Base-by-base conservation (phyloP, 2,888 invertebrate genomes). In the Gymnosoma rotundatum region DNA sequence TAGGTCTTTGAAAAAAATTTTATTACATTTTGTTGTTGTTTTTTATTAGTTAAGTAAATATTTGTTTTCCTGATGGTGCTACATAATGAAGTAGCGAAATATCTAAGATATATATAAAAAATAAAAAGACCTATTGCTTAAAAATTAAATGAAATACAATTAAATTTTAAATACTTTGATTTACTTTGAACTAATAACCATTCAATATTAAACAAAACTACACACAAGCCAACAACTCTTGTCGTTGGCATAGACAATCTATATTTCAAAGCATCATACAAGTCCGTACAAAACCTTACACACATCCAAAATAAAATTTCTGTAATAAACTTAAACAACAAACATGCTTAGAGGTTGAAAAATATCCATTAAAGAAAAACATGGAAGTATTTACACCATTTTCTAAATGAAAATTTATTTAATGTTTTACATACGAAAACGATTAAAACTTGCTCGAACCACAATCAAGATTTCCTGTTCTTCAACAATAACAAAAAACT, bases 351-450 rank as follows among this genome's bases (percentile, higher is more conserved):
- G 48, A 20, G 58, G 58, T 58, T 21, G 58, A 9, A 25, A 67
- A 74, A 64, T 79, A 70, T 66, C 70, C 78, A 70, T 79, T 83
- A 75, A 56, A 54, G 69, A 64, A 58, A 69, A 52, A 79, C 21
- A 56, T n/a, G 32, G 32, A 21, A 64, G 20, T 58, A 45, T 67
- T 52, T 25, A 72, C 75, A 48, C 54, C 45, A 73, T 73, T 73
- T 32, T 54, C 54, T 54, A 86, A 86, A 86, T 87, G 86, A 72
- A 84, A 87, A 87, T 87, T 88, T 87, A 87, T 88, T 87, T 87
- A 87, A 88, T 88, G 87, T 87, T 87, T 85, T 84, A 81, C 84
- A 86, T 87, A 85, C 86, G 87, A 87, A 87, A 87, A 82, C 87
- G 87, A 87, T 87, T 87, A 86, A 86, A 87, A 86, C 83, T 74